Base-by-base conservation (phyloP, 2,888 invertebrate species). In the Oscheius myriophilus region DNA sequence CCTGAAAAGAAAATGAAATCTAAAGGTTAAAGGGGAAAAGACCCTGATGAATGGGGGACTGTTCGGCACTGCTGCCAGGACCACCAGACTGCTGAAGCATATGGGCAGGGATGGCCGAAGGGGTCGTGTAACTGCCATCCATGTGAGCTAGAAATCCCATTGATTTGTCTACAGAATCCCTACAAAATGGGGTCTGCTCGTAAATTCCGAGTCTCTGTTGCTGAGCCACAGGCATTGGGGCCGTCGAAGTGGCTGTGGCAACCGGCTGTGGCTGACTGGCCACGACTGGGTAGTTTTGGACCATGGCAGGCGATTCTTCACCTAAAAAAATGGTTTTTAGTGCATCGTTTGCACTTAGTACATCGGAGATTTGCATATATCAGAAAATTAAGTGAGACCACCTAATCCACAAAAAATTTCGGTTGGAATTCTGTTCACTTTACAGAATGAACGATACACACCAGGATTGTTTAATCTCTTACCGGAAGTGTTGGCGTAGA, bases 131-230 rank as follows among this genome's bases (percentile, higher is more conserved):
- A 46, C 82, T 82, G 12, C 74, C 75, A 42, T 82, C 82, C 26
- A 52, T 59, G 12, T 69, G 67, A 16, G 79, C 81, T 81, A 21
- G 68, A 80, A 64, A 12, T 25, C 21, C 33, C 4, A 16, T 25
- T 21, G 43, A 41, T 16, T 14, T 1, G 16, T 9, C 16, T 1
- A 26, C 4, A 11, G 23, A 45, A 61, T 25, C 16, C 80, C 69
- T 54, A 81, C 81, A 75, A 58, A 79, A 82, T 25, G 82, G 82
- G 11, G 82, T 82, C 49, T 82, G 76, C 11, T 81, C 72, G 66
- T 82, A 82, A 16, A 82, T 81, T 25, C 77, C 79, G 25, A 75
- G 65, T 11, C 45, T 23, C 33, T 59, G 68, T 16, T 55, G 57
- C n/a, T 59, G 51, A 21, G 43, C 68, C 18, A 65, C 33, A 2